phyloP scores from a whole-genome alignment of 37 sponge, comb jelly and placozoan species.

The Geodia barretti region DNA sequence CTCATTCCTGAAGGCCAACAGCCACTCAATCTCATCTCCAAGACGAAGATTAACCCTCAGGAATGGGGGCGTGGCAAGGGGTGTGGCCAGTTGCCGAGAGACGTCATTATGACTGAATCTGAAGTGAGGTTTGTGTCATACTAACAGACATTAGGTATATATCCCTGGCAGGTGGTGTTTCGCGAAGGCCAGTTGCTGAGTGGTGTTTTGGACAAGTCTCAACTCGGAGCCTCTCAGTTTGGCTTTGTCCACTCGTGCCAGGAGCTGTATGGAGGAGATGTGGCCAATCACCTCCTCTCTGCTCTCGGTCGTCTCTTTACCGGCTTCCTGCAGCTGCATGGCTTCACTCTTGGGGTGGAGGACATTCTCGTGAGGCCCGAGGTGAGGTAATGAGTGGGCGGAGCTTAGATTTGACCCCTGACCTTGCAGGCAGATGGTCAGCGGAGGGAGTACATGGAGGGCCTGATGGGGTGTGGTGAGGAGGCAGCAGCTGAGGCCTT shows the following conservation, averaged over 20 bases:
- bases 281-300: slow-evolving; percentile 77
- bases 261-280: slow-evolving; percentile 93
- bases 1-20: slow-evolving; percentile 67
- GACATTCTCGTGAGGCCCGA: slow-evolving; percentile 83
- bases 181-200: slow-evolving; percentile 88
- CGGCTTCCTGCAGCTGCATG: slow-evolving; percentile 83
- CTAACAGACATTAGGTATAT: not conserved
- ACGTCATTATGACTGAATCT: slow-evolving; percentile 66
- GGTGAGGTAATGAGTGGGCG: slow-evolving; percentile 14
- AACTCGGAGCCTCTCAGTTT: slow-evolving; percentile 91
- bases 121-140: slow-evolving; percentile 41
- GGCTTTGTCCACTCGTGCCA: slow-evolving; percentile 90
- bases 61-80: slow-evolving; percentile 18
- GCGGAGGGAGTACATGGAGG: slow-evolving; percentile 30
- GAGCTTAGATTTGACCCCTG: not conserved
- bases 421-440: slow-evolving; percentile 54
- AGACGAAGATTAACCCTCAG: slow-evolving; percentile 75
- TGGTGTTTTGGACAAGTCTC: slow-evolving; percentile 96
- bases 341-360: slow-evolving; percentile 94
- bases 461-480: slow-evolving; percentile 34
- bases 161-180: slow-evolving; percentile 76
- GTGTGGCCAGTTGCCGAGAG: slow-evolving; percentile 4
- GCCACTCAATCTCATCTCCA: slow-evolving; percentile 74
- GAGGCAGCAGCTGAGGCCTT: slow-evolving; percentile 81
- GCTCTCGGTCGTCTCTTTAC: slow-evolving; percentile 93